These are phyloP conservation scores for Sinodicranocentrus sp. DNA, from an alignment of 2,888 invertebrate species.

Conservation along the genomic window DNA sequence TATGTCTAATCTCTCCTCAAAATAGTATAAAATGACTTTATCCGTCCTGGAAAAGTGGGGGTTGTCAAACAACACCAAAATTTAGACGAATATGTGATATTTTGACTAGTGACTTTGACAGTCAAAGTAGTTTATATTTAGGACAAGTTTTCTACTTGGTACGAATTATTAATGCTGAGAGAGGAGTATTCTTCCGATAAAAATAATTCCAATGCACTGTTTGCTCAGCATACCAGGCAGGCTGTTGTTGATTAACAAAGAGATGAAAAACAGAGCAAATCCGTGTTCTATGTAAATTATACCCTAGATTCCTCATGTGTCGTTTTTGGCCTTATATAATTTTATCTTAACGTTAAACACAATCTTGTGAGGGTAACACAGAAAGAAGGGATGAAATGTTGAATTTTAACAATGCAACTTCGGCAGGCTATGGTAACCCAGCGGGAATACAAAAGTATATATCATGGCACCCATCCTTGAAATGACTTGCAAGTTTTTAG, in stretches of 20 bases:
- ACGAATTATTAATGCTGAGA: too few relatives aligned
- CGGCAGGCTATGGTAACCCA: slow-evolving; percentile 57
- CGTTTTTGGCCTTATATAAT: slow-evolving; percentile 28
- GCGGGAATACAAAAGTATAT: slow-evolving; percentile 57
- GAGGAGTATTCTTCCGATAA: too few relatives aligned
- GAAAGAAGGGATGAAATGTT: slow-evolving; percentile 36
- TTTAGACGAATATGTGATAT: too few relatives aligned
- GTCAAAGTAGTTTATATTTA: too few relatives aligned
- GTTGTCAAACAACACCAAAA: too few relatives aligned
- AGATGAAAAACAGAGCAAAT: slow-evolving; percentile 31
- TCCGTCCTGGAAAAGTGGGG: too few relatives aligned
- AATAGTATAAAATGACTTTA: too few relatives aligned
- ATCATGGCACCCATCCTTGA: slow-evolving; percentile 76
- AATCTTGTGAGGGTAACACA: slow-evolving; percentile 24
- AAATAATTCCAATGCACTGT: background rate
- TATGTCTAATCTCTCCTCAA: too few relatives aligned
- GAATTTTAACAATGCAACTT: slow-evolving; percentile 65
- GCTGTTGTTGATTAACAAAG: background rate
- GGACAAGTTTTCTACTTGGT: too few relatives aligned
- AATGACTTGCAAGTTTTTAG: slow-evolving; percentile 76
- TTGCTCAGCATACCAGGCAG: background rate
- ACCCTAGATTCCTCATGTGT: slow-evolving; percentile 39
- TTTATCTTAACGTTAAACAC: background rate
- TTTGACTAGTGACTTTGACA: too few relatives aligned
- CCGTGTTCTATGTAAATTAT: slow-evolving; percentile 52